A percentile compares a stretch with the other conserved stretches of the same genome.
phyloP scores from a whole-genome alignment of 2,888 invertebrate species.

The Eupithecia centaureata region DNA sequence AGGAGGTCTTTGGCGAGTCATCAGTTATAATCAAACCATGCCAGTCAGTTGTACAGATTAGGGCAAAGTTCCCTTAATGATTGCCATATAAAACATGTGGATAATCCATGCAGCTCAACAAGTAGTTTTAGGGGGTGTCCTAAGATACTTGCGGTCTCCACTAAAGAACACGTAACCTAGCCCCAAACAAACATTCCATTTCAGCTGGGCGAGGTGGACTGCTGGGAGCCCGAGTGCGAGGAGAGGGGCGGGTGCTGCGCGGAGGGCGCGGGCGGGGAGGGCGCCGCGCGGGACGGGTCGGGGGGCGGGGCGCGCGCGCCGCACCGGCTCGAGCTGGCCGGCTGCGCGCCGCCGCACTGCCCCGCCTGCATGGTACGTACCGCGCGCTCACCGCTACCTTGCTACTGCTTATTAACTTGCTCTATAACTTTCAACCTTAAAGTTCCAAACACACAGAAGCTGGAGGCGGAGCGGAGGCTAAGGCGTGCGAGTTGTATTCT shows the following conservation, averaged over 20 bases:
- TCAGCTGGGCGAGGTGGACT: conserved; percentile 93
- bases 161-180: not conserved
- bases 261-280: conserved; percentile 79
- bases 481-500: too few species aligned
- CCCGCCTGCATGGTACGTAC: conserved; percentile 80
- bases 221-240: conserved; percentile 95
- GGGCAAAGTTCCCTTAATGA: not conserved
- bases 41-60: too few species aligned
- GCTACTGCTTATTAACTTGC: not conserved
- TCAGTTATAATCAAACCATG: too few species aligned
- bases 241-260: conserved; percentile 87
- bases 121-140: not conserved
- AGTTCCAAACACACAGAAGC: too few species aligned
- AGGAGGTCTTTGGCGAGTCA: not conserved
- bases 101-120: not conserved
- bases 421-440: not conserved
- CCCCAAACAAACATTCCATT: conserved; percentile 36
- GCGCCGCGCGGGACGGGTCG: conserved; percentile 76
- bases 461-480: too few species aligned
- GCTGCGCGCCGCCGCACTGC: conserved; percentile 89
- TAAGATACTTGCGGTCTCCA: not conserved
- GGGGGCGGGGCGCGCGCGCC: conserved; percentile 84
- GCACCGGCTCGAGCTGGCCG: conserved; percentile 84
- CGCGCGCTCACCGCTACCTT: not conserved
- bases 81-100: not conserved